Percentiles rank a stretch among this genome's conserved stretches.
These are phyloP conservation scores for Wiebesia pumilae DNA, from an alignment of 1,140 invertebrate genomes.

Conservation along the genomic window DNA sequence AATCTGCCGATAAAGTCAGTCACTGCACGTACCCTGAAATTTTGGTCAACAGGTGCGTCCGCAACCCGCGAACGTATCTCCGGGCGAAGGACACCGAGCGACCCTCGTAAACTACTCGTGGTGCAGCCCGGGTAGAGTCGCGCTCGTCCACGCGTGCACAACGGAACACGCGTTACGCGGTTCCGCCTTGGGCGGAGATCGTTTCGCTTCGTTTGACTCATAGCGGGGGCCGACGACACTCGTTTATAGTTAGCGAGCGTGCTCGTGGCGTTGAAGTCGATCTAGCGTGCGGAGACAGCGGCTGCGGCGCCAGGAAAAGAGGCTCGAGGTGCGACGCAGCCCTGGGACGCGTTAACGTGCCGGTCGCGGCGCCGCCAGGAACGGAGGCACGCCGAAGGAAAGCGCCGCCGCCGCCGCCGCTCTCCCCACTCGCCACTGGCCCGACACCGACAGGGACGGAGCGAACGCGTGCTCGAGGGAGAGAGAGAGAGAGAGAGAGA, in stretches of 20 bases:
- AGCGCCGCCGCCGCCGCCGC: neutral
- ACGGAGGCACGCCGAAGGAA: neutral
- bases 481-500: neutral
- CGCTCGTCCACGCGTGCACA: neutral
- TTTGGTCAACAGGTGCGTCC: constrained; percentile 12
- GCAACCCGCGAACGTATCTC: neutral
- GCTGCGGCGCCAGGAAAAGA: neutral
- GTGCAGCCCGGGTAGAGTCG: too few species aligned
- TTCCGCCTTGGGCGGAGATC: neutral
- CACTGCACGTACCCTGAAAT: neutral
- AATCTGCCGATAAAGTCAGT: constrained; percentile 19
- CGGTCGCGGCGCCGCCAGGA: neutral
- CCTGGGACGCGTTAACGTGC: neutral
- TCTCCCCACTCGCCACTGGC: neutral
- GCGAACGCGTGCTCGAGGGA: neutral
- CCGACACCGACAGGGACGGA: neutral
- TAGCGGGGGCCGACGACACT: neutral
- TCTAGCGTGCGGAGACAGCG: neutral
- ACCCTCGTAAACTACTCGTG: neutral
- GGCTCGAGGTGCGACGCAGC: neutral
- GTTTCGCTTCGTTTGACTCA: constrained; percentile 16
- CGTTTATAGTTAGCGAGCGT: too few species aligned
- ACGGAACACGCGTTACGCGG: too few species aligned
- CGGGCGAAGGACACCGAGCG: neutral
- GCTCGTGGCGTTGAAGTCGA: neutral